Conservation (phyloP, 2,113 vertebrate genomes). For the Actinemys pallida region DNA sequence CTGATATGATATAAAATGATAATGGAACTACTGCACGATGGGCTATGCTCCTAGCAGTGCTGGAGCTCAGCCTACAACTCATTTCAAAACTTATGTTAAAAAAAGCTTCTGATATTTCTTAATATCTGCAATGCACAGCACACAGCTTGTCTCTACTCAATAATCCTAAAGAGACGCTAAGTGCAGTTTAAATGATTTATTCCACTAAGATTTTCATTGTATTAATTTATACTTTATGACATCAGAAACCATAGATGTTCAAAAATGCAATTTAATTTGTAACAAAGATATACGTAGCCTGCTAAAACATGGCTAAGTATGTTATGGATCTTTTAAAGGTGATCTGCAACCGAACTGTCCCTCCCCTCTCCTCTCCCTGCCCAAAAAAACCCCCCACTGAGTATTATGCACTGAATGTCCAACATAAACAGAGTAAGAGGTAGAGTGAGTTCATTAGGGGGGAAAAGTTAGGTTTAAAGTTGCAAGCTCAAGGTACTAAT, state of each 20-base stretch:
- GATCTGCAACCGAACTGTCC: not conserved
- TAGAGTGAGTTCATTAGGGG: not conserved
- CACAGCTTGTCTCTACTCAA: not conserved
- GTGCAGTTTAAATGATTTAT: not conserved
- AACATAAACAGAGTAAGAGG: not conserved
- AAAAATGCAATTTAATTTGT: constrained; percentile 11
- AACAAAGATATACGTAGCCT: not conserved
- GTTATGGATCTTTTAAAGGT: not conserved
- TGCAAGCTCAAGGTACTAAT: not conserved
- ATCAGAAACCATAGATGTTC: not conserved
- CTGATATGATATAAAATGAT: not conserved
- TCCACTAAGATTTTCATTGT: not conserved
- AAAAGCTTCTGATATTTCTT: constrained; percentile 33
- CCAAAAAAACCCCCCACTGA: not conserved
- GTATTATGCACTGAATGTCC: not conserved
- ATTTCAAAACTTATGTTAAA: constrained; percentile 43
- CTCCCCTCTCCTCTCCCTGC: not conserved
- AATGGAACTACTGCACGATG: constrained; percentile 33
- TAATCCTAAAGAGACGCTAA: not conserved
- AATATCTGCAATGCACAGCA: not conserved
- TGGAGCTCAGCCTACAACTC: not conserved
- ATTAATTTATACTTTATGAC: constrained; percentile 37
- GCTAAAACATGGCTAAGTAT: not conserved
- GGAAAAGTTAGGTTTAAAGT: not conserved
- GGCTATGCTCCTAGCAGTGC: not conserved